phyloP scores from a whole-genome alignment of 2,888 invertebrate species.

The Candidula unifasciata region DNA sequence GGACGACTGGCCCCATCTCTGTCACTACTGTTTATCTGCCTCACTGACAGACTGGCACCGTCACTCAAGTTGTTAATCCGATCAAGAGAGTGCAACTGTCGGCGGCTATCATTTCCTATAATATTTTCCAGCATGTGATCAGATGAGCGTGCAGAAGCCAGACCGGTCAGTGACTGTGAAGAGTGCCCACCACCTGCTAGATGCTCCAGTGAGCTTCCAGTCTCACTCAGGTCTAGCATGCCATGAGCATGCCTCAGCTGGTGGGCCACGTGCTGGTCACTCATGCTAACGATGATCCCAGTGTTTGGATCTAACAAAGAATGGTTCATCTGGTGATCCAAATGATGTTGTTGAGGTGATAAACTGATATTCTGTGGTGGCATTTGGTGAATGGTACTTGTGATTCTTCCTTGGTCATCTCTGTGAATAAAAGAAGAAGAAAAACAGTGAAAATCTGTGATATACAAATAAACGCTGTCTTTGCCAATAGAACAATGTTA shows the following conservation, averaged over 20 bases:
- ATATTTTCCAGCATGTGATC: conserved; percentile 29
- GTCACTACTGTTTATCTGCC: conserved; percentile 22
- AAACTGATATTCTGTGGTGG: conserved; percentile 49
- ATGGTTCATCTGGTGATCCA: conserved; percentile 45
- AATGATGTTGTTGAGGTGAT: conserved; percentile 45
- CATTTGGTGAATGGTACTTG: conserved; percentile 33
- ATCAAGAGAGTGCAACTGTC: conserved; percentile 20
- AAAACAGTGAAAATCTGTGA: too few species aligned
- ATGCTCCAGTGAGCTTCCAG: conserved; percentile 44
- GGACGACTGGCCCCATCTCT: conserved; percentile 33
- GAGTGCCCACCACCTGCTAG: conserved; percentile 47
- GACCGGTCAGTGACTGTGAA: conserved; percentile 34
- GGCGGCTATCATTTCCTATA: neutral
- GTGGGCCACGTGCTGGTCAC: conserved; percentile 37
- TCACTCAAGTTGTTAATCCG: conserved; percentile 23
- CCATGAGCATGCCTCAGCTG: conserved; percentile 40
- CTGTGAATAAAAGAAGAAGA: conserved; percentile 36
- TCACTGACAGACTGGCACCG: neutral
- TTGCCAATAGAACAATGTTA: too few species aligned
- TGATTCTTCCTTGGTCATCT: conserved; percentile 27
- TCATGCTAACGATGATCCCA: conserved; percentile 22
- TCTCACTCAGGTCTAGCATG: conserved; percentile 46
- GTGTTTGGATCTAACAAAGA: conserved; percentile 29
- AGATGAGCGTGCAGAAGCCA: conserved; percentile 15
- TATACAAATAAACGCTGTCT: too few species aligned